These are phyloP conservation scores for Onychomys arenicola DNA, from an alignment of 2,797 vertebrate genomes.

Conservation along the genomic window DNA sequence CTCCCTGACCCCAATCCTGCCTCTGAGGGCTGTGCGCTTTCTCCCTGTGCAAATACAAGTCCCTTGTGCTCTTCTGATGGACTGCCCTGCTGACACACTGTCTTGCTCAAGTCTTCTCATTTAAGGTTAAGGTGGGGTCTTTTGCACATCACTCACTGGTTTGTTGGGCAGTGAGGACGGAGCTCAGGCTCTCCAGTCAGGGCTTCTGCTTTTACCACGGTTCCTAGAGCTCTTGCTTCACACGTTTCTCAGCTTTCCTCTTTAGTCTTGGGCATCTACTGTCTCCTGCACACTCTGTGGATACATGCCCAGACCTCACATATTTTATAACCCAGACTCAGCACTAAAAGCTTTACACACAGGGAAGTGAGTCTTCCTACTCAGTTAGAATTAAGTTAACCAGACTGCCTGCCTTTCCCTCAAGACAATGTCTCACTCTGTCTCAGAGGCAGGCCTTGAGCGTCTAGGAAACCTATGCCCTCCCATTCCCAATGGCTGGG, in stretches of 20 bases:
- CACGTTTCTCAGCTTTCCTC: background rate
- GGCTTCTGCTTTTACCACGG: constrained; percentile 15
- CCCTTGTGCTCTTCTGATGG: background rate
- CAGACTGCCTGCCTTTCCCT: background rate
- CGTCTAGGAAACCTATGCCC: background rate
- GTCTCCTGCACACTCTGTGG: background rate
- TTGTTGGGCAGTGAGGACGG: background rate
- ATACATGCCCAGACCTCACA: background rate
- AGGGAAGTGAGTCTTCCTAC: background rate
- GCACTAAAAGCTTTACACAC: background rate
- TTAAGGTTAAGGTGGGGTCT: background rate
- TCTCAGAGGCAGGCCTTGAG: background rate
- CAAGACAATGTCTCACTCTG: background rate
- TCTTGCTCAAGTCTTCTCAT: background rate
- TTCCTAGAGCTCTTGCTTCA: background rate
- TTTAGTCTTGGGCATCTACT: background rate
- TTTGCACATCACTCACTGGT: background rate
- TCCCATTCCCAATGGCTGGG: background rate
- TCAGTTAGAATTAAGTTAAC: background rate
- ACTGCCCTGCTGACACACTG: background rate
- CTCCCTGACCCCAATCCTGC: background rate
- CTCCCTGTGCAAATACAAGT: background rate
- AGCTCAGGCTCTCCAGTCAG: constrained; percentile 15
- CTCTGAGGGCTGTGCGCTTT: background rate
- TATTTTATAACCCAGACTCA: background rate